A percentile compares a stretch with the other conserved stretches of the same genome.
phyloP scores from a whole-genome alignment of 23 tunicate species.

The Ascidia mentula region DNA sequence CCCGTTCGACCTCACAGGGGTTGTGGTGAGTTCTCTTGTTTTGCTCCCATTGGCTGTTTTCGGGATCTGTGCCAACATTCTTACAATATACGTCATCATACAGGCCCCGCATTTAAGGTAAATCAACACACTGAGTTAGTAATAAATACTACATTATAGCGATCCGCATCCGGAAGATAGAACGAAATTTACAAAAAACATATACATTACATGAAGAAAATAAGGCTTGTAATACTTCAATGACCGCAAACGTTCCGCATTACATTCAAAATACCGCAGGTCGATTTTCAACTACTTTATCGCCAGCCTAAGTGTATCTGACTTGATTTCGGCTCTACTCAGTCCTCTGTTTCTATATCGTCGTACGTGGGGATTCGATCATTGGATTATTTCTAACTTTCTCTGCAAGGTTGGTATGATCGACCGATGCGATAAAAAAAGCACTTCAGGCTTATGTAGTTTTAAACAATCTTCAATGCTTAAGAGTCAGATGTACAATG shows the following conservation, averaged over 20 bases:
- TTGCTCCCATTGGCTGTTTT: slow-evolving; percentile 25
- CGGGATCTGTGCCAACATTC: slow-evolving; percentile 34
- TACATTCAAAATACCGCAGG: no score
- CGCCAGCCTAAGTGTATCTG: slow-evolving; percentile 22
- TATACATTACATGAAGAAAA: no score
- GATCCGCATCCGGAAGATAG: no score
- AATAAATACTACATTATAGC: no score
- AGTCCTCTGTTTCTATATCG: slow-evolving; percentile 17
- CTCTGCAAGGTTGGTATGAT: slow-evolving; percentile 22
- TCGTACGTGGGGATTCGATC: slow-evolving; percentile 19
- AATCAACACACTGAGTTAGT: no score
- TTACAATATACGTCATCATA: slow-evolving; percentile 26
- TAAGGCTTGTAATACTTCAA: no score
- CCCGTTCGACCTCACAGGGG: not conserved
- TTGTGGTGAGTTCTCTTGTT: not conserved
- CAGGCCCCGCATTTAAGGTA: slow-evolving; percentile 28
- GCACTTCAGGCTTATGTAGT: no score
- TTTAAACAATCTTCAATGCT: no score
- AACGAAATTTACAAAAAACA: no score
- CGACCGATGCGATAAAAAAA: no score
- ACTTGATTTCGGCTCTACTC: not conserved
- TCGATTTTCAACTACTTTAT: slow-evolving; percentile 6
- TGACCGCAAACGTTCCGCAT: no score
- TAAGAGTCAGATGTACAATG: no score
- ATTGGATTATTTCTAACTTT: slow-evolving; percentile 16